Base-by-base conservation (phyloP, 2,888 invertebrate species). In the Reticulitermes lucifugus region DNA sequence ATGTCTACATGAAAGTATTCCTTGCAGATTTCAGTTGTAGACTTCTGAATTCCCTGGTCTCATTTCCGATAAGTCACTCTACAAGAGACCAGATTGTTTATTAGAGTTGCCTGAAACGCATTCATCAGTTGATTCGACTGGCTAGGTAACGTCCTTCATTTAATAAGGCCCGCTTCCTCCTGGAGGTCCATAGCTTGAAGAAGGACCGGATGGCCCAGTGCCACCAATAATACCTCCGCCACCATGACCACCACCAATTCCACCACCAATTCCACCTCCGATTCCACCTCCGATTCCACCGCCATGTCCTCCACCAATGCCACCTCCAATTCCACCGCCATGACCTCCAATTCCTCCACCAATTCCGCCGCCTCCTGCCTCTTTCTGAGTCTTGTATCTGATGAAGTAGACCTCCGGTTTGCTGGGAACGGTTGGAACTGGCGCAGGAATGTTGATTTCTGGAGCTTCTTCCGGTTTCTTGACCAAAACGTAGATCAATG, bases 321-420 rank as follows among this genome's bases (percentile, higher is more conserved):
- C 87, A 18, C 84, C 85, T 65, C 87, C 86, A 65, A 51, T 46
- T 21, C 86, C 86, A 22, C 83, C 85, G n/a, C 84, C 85, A 77
- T 90, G 88, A 79, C 89, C 89, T 35, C 91, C 91, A 86, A 90
- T 89, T 75, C 89, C 89, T 0, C 79, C 79, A 65, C 88, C 87
- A 83, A 85, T 90, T 71, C 90, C 90, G 9, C 91, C 91, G 55
- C 91, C 90, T 83, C 60, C 81, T 70, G 87, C 88, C 85, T 89
- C 89, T 88, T 89, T 89, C 91, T 95, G 95, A 86, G 95, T 94
- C 92, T 95, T 95, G 93, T 96, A 96, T 88, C 95, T 94, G 93
- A 96, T 97, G 94, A 97, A 97, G 94, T 97, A 97, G 85, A 97
- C 97, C 92, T 97, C 97, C 85, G 97, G 97, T 92, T 97, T 97